A percentile compares a stretch with the other conserved stretches of the same genome.
phyloP scores from a whole-genome alignment of 2,888 invertebrate genomes.

The Drosophila parthenogenetica region DNA sequence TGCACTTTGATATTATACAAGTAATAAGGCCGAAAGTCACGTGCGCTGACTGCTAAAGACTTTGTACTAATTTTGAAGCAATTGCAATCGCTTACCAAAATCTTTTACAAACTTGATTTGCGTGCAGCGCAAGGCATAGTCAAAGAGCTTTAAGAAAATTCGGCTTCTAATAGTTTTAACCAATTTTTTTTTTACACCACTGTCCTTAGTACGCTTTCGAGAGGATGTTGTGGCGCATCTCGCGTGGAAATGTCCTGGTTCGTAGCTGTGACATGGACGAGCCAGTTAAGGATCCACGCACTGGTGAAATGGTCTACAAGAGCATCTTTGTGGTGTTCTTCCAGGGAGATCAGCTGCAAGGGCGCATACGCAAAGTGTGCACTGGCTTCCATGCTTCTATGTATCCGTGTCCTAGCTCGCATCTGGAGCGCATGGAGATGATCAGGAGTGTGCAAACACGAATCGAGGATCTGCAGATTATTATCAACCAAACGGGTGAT shows the following conservation, averaged over 20 bases:
- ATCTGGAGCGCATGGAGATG: slow-evolving; percentile 92
- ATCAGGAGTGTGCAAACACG: slow-evolving; percentile 92
- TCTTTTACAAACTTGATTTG: too few relatives aligned
- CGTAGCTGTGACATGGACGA: slow-evolving; percentile 91
- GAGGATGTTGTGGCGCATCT: slow-evolving; percentile 94
- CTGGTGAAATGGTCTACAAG: slow-evolving; percentile 89
- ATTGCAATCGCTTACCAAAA: too few relatives aligned
- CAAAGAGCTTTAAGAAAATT: too few relatives aligned
- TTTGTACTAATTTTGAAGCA: too few relatives aligned
- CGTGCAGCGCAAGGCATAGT: too few relatives aligned
- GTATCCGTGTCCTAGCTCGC: slow-evolving; percentile 93
- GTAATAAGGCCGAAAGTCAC: too few relatives aligned
- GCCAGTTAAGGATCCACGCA: slow-evolving; percentile 90
- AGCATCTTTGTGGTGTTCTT: slow-evolving; percentile 92
- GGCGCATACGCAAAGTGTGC: slow-evolving; percentile 93
- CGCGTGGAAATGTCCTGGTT: slow-evolving; percentile 93
- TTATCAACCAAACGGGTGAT: slow-evolving; percentile 92
- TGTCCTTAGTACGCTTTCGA: slow-evolving; percentile 89
- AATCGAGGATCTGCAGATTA: slow-evolving; percentile 91
- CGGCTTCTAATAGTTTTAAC: too few relatives aligned
- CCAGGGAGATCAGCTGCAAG: slow-evolving; percentile 94
- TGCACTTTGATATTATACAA: too few relatives aligned
- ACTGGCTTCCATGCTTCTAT: slow-evolving; percentile 93
- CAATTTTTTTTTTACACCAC: too few relatives aligned
- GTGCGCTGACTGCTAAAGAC: too few relatives aligned